These are phyloP conservation scores for Mionectes macconnelli DNA, from an alignment of 2,113 vertebrate species.

Conservation along the genomic window DNA sequence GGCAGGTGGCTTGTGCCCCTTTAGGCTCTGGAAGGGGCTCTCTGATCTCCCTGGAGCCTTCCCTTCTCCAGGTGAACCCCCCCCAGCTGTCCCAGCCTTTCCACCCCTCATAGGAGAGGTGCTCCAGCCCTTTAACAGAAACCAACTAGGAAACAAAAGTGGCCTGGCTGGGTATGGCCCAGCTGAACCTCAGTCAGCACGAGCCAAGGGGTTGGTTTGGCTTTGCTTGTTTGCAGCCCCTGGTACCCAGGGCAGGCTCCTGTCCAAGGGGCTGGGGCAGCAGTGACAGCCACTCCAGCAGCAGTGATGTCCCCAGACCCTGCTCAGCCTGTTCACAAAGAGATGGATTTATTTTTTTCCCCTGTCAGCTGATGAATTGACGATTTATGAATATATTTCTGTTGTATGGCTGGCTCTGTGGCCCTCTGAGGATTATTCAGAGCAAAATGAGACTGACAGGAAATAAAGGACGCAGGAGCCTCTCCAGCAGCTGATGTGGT, in stretches of 20 bases:
- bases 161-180: fast-evolving
- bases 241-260: neutral
- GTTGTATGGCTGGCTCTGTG: neutral
- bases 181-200: neutral
- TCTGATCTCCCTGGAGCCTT: neutral
- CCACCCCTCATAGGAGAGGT: neutral
- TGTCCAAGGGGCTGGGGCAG: neutral
- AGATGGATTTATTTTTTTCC: neutral
- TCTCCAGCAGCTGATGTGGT: neutral
- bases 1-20: neutral
- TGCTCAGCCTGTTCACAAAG: neutral
- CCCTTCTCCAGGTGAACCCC: neutral
- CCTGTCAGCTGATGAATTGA: neutral
- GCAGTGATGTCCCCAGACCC: neutral
- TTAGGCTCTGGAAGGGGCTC: neutral
- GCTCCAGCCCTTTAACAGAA: too few relatives aligned
- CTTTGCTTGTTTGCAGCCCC: neutral
- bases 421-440: neutral
- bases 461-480: neutral
- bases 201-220: neutral
- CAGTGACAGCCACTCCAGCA: neutral
- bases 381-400: neutral
- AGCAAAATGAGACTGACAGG: neutral
- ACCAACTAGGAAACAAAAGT: fast-evolving
- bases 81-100: neutral